Evolutionary conservation across 2,888 invertebrate species (phyloP), one percentile per base, ranked within the genome.

Genomic region (Drosophila helvetica): DNA sequence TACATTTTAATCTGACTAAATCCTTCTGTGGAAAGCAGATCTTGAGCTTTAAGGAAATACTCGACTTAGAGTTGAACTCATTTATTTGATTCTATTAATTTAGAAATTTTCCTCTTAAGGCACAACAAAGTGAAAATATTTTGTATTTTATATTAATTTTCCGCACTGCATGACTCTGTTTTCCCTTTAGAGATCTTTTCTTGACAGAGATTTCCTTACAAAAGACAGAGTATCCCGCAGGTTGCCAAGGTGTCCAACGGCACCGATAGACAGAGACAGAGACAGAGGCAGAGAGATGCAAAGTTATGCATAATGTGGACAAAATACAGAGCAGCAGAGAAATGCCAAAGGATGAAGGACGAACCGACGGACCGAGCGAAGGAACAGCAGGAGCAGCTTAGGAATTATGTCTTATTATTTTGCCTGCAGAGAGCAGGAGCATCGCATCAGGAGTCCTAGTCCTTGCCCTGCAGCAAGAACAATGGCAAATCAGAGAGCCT

Each of bases 401-500:
- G 73, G 66, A 73, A 73, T 73, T 73, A 73, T 73, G 66, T 73
- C 73, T 73, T 73, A 73, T 73, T 74, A 74, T 73, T 73, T 73
- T 47, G 74, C 73, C 73, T 65, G 66, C 74, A 71, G 70, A 56
- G 51, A 50, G 52, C 46, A 38, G 68, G 47, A 58, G 25, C 30
- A 33, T 33, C 12, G 33, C 38, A 38, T 38, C 38, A 38, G 38
- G 38, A 38, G 38, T n/a, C 38, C n/a, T 5, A 38, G 33, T 38
- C 33, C 33, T 38, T 5, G 33, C 15, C 5, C 33, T 2, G 38
- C 38, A 38, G 45, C 48, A 72, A 71, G 66, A 73, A 74, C 64
- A 73, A 73, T 74, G 57, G 73, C 73, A 73, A 73, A 73, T 73
- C 73, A 66, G 42, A 61, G 43, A 54, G 45, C 17, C 58, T 42